These are phyloP conservation scores for Grammomys dolichurus DNA, from an alignment of 2,113 vertebrate species.

Conservation along the genomic window DNA sequence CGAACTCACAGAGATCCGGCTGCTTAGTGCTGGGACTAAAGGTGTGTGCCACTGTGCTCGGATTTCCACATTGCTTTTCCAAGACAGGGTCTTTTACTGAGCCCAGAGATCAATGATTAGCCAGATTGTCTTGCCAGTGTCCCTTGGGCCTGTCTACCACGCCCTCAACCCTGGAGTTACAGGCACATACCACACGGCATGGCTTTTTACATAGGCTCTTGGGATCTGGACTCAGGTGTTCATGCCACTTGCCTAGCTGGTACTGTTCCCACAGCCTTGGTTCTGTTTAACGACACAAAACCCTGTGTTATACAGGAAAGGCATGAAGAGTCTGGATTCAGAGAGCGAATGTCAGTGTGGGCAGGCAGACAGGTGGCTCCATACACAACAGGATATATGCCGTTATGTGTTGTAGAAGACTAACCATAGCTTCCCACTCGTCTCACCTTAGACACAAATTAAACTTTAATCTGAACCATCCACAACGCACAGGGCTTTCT, in stretches of 20 bases:
- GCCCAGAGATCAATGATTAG: not conserved
- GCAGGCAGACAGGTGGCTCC: not conserved
- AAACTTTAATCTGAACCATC: slow-evolving; percentile 67
- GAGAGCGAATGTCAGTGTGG: not conserved
- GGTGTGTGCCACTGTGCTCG: not conserved
- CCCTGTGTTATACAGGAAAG: not conserved
- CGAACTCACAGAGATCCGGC: not conserved
- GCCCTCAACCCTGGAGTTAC: not conserved
- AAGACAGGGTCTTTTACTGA: not conserved
- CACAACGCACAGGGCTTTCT: slow-evolving; percentile 48
- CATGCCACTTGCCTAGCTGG: not conserved
- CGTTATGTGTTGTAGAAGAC: not conserved
- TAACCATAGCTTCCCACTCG: not conserved
- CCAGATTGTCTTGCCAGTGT: not conserved
- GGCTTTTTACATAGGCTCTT: too few relatives aligned
- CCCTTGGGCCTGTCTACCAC: not conserved
- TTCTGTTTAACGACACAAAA: not conserved
- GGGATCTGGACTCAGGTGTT: not conserved
- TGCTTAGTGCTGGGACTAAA: not conserved
- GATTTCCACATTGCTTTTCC: not conserved
- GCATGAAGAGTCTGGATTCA: not conserved
- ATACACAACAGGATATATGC: not conserved
- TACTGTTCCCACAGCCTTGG: not conserved
- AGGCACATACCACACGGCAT: too few relatives aligned
- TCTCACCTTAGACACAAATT: slow-evolving; percentile 49